Evolutionary conservation across 2,797 vertebrate genomes (phyloP), one percentile per base, ranked within the genome.

Genomic region (Dallia pectoralis): DNA sequence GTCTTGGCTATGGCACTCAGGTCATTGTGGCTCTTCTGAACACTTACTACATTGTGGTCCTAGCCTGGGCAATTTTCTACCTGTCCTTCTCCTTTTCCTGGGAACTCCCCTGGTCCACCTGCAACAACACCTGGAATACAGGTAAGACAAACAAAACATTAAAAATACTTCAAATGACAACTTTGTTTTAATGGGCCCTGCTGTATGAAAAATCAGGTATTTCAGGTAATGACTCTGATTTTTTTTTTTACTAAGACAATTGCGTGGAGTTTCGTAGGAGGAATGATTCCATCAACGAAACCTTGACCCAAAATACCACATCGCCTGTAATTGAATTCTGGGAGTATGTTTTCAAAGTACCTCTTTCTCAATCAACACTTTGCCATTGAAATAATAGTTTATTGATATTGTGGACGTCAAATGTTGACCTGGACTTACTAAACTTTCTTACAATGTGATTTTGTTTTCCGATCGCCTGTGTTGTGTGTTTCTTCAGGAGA

Each of bases 281-380:
- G 1, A 97, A 96, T 72, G 78, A 85, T 0, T 94, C 95, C 0
- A 0, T 89, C 72, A 93, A 93, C 0, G 49, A 87, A 79, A 93
- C 86, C 5, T 6, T 77, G 67, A 44, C 83, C 0, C 88, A 83
- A 16, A 98, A 98, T 0, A 80, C 77, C 80, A 97, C 96, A 3
- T 98, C 96, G 36, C 96, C 97, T 0, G 96, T 98, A 84, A 96
- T 97, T 0, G 97, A 99, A 87, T 99, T 98, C 90, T 99, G 97
- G 97, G 97, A 99, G 97, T 99, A 92, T 95, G 97, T 96, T 76
- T 53, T 47, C 18, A 7, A 4, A 25, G 6, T 9, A 49, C 4
- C 1, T 4, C n/a, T 1, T 61, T 59, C 1, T 48, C 40, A 64
- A 1, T 69, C 47, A 69, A 51, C 47, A 51, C 67, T 30, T 49